Evolutionary conservation across 2,113 vertebrate genomes (phyloP), one percentile per base, ranked within the genome.

Genomic region (Potamarius usumacintae): DNA sequence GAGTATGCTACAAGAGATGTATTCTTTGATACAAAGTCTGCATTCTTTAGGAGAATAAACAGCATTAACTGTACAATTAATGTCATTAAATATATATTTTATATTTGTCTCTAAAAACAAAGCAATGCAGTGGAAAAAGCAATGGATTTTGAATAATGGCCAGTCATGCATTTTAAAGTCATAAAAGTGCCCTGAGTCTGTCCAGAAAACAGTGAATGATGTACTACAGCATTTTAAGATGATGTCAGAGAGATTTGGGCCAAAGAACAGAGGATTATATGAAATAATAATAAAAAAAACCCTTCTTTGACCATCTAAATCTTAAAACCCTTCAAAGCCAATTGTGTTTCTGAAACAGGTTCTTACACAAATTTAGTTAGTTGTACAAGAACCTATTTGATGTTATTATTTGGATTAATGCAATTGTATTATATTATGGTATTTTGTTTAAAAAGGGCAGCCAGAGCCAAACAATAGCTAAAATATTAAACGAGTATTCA

Each of bases 271-370:
- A 82, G 53, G 42, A 82, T 86, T 74, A 71, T 30, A 69, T 34
- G 67, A 48, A 67, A 42, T 76, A 80, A 60, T 17, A 53, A 53
- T 5, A 58, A 58, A 3, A 48, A 57, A 55, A 34, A 86, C 4
- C 11, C 62, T 77, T 82, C 60, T 77, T 71, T 86, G 53, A 71
- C 50, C 6, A 76, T 79, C 42, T 88, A 48, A 65, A 89, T 60
- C 30, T 50, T 57, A 86, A 72, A 80, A 84, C 50, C 1, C 2
- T 57, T 18, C 30, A 77, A 76, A n/a, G 14, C 65, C 27, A 7
- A 20, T 14, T 55, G 25, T 71, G 52, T 58, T 71, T 74, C 53
- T 72, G 17, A 74, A 48, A 20, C 20, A 50, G 52, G 17, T 34
- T 53, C 50, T n/a, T 71, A 81, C 2, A 50, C 17, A 62, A 25